Percentiles rank a stretch among this genome's conserved stretches.
phyloP scores from a whole-genome alignment of 1,140 invertebrate genomes.

The Drosophila carrolli region DNA sequence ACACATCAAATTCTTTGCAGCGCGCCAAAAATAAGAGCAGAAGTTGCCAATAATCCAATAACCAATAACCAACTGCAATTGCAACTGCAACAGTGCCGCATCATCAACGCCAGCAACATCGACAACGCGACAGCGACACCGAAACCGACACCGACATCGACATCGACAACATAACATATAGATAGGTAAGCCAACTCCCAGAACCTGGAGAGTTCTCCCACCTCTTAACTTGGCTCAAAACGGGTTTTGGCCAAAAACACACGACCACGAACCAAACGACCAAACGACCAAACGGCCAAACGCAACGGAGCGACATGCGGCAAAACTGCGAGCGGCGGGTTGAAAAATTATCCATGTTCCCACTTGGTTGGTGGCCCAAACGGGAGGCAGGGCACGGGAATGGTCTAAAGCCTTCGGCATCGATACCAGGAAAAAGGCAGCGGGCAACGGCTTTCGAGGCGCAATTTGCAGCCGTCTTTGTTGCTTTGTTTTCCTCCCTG shows the following conservation, averaged over 20 bases:
- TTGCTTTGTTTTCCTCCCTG: slow-evolving; percentile 57
- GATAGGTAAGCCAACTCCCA: slow-evolving; percentile 37
- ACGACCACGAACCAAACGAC: slow-evolving; percentile 14
- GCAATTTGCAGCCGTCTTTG: slow-evolving; percentile 34
- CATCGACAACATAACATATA: slow-evolving; percentile 20
- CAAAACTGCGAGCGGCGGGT: slow-evolving; percentile 34
- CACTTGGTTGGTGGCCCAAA: slow-evolving; percentile 39
- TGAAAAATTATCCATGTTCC: slow-evolving; percentile 48
- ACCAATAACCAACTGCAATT: slow-evolving; percentile 10
- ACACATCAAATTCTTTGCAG: slow-evolving; percentile 40
- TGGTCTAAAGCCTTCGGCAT: slow-evolving; percentile 25
- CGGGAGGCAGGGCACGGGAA: slow-evolving; percentile 21
- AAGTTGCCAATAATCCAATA: slow-evolving; percentile 27
- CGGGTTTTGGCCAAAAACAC: slow-evolving; percentile 71
- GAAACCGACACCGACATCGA: slow-evolving; percentile 7
- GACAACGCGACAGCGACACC: slow-evolving; percentile 5
- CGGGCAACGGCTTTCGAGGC: slow-evolving; percentile 53
- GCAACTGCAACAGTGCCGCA: slow-evolving; percentile 5
- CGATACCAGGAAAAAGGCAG: slow-evolving; percentile 36
- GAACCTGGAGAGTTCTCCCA: slow-evolving; percentile 18
- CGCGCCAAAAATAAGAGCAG: slow-evolving; percentile 49
- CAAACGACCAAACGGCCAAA: slow-evolving; percentile 2
- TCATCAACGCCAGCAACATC: neutral
- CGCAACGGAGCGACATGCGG: slow-evolving; percentile 43
- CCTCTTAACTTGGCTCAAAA: slow-evolving; percentile 57